Evolutionary conservation across 2,797 vertebrate genomes (phyloP).

Genomic region (Cirrhinus molitorella): DNA sequence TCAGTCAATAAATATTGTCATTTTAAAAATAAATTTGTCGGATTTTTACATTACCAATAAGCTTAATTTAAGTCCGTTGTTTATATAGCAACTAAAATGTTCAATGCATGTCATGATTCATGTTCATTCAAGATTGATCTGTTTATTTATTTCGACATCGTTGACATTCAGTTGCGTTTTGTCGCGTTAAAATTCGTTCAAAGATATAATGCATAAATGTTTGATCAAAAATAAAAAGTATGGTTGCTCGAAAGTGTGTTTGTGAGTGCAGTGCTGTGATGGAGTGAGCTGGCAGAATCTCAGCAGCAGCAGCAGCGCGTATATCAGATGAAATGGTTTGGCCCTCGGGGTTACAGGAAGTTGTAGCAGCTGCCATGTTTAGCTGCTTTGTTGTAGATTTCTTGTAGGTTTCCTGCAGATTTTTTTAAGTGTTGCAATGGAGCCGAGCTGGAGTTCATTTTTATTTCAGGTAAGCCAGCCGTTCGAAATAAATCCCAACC

Average conservation of each 20-base stretch:
- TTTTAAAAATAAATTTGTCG: background rate
- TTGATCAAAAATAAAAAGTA: background rate
- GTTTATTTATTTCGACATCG: background rate
- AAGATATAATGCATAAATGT: background rate
- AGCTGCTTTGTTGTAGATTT: constrained; percentile 80
- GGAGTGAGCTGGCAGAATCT: background rate
- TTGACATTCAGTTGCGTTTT: background rate
- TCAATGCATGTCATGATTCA: too few species aligned
- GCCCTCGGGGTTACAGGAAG: constrained; percentile 78
- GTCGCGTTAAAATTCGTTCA: background rate
- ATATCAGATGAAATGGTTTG: constrained; percentile 62
- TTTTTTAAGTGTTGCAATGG: constrained; percentile 78
- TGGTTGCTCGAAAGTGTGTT: background rate
- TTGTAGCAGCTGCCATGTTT: constrained; percentile 79
- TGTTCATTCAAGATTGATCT: background rate
- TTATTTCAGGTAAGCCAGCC: constrained; percentile 79
- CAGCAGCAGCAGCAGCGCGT: constrained; percentile 37
- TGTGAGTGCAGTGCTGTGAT: constrained; percentile 11
- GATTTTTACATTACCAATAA: background rate
- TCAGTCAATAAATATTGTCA: too few species aligned
- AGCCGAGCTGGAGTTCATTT: constrained; percentile 85
- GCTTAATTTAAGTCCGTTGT: background rate
- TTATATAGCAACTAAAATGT: background rate
- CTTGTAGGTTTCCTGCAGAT: constrained; percentile 56
- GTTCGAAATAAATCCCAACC: background rate